Evolutionary conservation across 2,113 vertebrate genomes (phyloP), one percentile per base, ranked within the genome.

Genomic region (Caranx ignobilis): DNA sequence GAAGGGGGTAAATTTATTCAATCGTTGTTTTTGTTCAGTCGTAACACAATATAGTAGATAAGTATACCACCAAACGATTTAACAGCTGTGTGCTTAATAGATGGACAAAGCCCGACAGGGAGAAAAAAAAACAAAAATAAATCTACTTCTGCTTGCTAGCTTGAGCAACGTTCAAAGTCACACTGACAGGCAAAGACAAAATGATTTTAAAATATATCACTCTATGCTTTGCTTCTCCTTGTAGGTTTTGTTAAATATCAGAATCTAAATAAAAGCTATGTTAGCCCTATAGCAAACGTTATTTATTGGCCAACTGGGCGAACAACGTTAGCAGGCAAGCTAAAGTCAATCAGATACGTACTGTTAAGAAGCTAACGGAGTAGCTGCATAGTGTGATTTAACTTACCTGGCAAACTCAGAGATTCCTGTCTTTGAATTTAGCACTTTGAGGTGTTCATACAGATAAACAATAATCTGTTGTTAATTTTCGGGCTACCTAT

Each of bases 391-490:
- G 8, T 11, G 2, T 21, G 2, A 7, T 11, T 48, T 1, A 3
- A 0, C 78, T 85, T 55, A 93, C 92, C 88, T 87, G 60, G 21
- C 65, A 84, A 37, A 84, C 43, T 83, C 26, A 61, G 62, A 79
- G 0, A 60, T 64, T 64, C 4, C 48, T 70, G 31, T 62, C 61
- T 62, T 84, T 55, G 79, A 55, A 35, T 76, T 8, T 2, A 19
- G 37, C 11, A 61, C 8, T 21, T 64, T 12, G 1, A 18, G 1
- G 16, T 35, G 18, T 59, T 75, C 76, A 75, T 83, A 3, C 12
- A 76, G 54, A 68, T 3, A 71, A 63, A 60, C 26, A 75, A 55
- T 19, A 31, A 67, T 6, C 10, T 88, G 78, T 84, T 88, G 41
- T 68, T 82, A 10, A 69, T 34, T 63, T 67, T 64, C 65, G 34